These are phyloP conservation scores for Ditylenchus dipsaci DNA, from an alignment of 1,140 invertebrate genomes.

Conservation along the genomic window DNA sequence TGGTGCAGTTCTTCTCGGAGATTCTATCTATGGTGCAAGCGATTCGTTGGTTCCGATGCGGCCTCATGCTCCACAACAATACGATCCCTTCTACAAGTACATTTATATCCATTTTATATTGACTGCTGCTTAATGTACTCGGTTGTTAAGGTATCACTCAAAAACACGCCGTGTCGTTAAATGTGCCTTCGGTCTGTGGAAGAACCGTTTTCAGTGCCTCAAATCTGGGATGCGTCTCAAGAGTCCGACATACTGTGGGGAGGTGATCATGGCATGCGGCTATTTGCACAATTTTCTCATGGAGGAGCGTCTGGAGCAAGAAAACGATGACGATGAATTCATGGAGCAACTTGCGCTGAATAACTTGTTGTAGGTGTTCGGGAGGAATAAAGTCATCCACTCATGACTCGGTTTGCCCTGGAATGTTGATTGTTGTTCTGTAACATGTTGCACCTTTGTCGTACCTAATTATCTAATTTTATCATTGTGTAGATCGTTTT, in stretches of 20 bases:
- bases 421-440: too few relatives aligned
- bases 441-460: too few relatives aligned
- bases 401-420: too few relatives aligned
- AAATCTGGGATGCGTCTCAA: background rate
- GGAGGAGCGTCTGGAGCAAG: background rate
- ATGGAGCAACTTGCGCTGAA: too few relatives aligned
- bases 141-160: background rate
- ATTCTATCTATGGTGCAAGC: conserved; percentile 5
- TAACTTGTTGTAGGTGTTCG: too few relatives aligned
- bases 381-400: too few relatives aligned
- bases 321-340: background rate
- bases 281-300: background rate
- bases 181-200: background rate
- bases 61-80: background rate
- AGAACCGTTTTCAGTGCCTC: background rate
- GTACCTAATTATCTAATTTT: too few relatives aligned
- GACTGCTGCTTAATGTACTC: background rate
- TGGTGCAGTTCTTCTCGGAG: background rate
- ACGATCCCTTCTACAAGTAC: background rate
- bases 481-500: too few relatives aligned
- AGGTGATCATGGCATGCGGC: background rate
- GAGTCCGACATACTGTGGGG: background rate
- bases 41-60: background rate
- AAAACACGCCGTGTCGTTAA: background rate
- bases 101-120: too few relatives aligned